These are phyloP conservation scores for Sebastiscus albofasciatus DNA, from an alignment of 2,797 vertebrate species.

Conservation along the genomic window DNA sequence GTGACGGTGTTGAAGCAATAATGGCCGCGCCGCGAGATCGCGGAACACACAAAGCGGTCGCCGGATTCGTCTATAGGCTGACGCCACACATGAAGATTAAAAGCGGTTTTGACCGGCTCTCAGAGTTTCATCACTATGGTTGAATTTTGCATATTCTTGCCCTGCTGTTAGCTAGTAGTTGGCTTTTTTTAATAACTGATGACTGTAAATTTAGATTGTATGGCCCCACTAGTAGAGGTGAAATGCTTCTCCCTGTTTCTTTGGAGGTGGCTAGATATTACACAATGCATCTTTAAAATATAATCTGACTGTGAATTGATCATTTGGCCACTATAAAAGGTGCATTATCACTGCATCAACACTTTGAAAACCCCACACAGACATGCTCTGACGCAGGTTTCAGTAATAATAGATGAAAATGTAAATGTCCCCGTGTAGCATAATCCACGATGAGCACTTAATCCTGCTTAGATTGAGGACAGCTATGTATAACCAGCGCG, in stretches of 20 bases:
- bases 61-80: fast-evolving
- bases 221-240: no score
- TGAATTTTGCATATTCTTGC: no score
- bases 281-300: background rate
- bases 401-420: conserved; percentile 24
- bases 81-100: no score
- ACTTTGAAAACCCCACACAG: background rate
- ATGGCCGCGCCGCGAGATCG: no score
- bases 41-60: no score
- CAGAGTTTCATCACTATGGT: no score
- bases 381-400: background rate
- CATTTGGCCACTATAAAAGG: background rate
- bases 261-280: background rate
- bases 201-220: no score
- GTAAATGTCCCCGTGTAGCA: conserved; percentile 22
- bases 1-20: no score
- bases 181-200: no score
- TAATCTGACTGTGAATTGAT: background rate
- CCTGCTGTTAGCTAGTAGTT: no score
- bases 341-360: background rate
- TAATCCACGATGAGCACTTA: conserved; percentile 57
- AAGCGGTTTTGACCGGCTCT: no score
- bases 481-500: background rate
- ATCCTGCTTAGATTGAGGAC: conserved; percentile 44
- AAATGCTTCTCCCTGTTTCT: no score